Evolutionary conservation across 2,888 invertebrate species (phyloP).

Genomic region (Pyrochroa serraticornis): DNA sequence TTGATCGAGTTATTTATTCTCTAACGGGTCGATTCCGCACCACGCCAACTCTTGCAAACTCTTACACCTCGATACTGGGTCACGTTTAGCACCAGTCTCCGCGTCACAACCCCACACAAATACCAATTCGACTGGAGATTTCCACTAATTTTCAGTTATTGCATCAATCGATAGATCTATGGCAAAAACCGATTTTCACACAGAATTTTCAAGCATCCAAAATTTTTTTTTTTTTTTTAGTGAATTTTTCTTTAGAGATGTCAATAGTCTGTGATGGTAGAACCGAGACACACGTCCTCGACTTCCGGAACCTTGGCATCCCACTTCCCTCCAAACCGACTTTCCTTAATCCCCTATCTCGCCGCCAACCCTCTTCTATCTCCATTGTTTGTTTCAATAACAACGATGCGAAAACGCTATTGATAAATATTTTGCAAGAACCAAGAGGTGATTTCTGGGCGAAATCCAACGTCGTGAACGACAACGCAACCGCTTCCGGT

Average conservation of each 20-base stretch:
- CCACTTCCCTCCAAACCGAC: conserved; percentile 23
- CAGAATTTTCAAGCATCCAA: no score
- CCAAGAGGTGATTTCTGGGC: conserved; percentile 17
- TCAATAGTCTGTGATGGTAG: conserved; percentile 14
- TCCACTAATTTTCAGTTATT: no score
- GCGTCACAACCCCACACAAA: not conserved
- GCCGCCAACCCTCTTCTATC: conserved; percentile 16
- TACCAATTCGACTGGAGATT: not conserved
- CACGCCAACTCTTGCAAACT: not conserved
- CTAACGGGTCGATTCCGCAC: not conserved
- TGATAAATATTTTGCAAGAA: conserved; percentile 24
- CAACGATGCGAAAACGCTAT: conserved; percentile 24
- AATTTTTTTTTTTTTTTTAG: not conserved
- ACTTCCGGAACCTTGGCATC: conserved; percentile 27
- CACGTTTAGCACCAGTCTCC: not conserved
- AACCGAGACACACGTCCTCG: conserved; percentile 26
- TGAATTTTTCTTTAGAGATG: conserved; percentile 14
- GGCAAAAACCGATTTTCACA: no score
- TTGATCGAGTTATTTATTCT: no score
- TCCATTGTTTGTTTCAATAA: conserved; percentile 28
- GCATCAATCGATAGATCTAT: no score
- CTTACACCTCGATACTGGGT: not conserved
- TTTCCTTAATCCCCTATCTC: conserved; percentile 24
- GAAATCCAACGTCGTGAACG: conserved; percentile 10
- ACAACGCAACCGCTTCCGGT: no score